A percentile compares a stretch with the other conserved stretches of the same genome.
Conservation (phyloP, 2,888 invertebrate species). For the Tuberolachnus salignus region DNA sequence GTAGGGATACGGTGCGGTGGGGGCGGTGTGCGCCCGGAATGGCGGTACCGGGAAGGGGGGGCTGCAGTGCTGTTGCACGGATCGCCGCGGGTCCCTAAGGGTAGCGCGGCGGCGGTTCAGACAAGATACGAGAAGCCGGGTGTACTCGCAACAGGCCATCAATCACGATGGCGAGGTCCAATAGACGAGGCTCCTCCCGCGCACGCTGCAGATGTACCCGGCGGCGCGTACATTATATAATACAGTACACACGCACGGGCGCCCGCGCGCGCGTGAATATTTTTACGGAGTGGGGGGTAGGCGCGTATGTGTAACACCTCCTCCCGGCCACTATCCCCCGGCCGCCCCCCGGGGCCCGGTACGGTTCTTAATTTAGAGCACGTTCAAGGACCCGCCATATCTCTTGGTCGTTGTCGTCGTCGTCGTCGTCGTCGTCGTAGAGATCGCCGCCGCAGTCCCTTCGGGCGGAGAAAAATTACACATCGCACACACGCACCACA, state of each 20-base stretch:
- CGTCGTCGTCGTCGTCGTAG: neutral
- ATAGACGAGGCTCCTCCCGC: slow-evolving; percentile 54
- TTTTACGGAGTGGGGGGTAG: slow-evolving; percentile 24
- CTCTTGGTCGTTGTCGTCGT: slow-evolving; percentile 22
- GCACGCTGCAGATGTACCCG: slow-evolving; percentile 22
- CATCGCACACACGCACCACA: neutral
- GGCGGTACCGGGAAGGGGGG: neutral
- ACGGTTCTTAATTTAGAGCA: slow-evolving; percentile 54
- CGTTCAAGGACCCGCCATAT: slow-evolving; percentile 56
- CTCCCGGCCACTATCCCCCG: neutral
- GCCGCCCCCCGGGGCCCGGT: slow-evolving; percentile 18
- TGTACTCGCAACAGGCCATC: slow-evolving; percentile 46
- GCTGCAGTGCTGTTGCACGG: neutral
- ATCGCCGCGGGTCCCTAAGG: slow-evolving; percentile 13
- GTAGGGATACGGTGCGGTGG: no score
- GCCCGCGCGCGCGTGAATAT: neutral
- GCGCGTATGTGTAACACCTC: neutral
- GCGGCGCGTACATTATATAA: neutral
- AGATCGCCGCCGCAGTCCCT: slow-evolving; percentile 19
- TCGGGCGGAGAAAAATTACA: neutral
- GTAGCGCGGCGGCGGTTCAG: slow-evolving; percentile 35
- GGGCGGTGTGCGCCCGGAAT: neutral
- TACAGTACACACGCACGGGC: neutral
- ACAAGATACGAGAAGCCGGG: slow-evolving; percentile 56
- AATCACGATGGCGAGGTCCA: slow-evolving; percentile 48